Conservation (phyloP, 1,140 invertebrate genomes). For the Nebria ingens region DNA sequence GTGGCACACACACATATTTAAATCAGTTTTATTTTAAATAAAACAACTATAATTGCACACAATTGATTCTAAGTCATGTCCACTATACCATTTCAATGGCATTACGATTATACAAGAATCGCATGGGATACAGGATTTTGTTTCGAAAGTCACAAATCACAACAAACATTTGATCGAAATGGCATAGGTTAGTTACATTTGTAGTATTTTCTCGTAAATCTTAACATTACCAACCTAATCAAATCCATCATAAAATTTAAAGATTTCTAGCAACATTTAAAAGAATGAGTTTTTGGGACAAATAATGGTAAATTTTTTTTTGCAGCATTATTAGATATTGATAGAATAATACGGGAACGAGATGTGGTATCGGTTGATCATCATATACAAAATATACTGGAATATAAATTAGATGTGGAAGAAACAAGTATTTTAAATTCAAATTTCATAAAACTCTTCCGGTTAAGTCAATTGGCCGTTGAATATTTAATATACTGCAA, state of each 20-base stretch:
- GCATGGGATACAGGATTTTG: constrained; percentile 55
- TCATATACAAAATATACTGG: constrained; percentile 36
- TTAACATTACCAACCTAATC: constrained; percentile 11
- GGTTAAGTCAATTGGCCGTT: constrained; percentile 53
- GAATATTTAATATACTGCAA: constrained; percentile 60
- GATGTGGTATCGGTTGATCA: constrained; percentile 52
- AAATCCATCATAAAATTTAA: constrained; percentile 11
- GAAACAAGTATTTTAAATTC: constrained; percentile 45
- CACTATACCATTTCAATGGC: constrained; percentile 38
- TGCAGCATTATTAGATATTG: constrained; percentile 50
- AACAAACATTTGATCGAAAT: constrained; percentile 50
- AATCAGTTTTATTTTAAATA: too few relatives aligned
- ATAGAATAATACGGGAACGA: constrained; percentile 48
- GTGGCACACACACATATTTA: too few relatives aligned
- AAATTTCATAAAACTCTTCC: constrained; percentile 56
- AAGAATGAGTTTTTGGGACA: not conserved
- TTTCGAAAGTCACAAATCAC: constrained; percentile 47
- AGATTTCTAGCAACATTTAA: constrained; percentile 18
- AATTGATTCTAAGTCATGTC: too few relatives aligned
- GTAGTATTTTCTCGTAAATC: constrained; percentile 4
- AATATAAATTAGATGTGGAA: constrained; percentile 29
- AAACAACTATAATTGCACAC: too few relatives aligned
- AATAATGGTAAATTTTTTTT: constrained; percentile 19
- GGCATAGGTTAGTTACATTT: constrained; percentile 45
- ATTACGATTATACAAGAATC: constrained; percentile 55